Percentiles rank a stretch among this genome's conserved stretches.
Evolutionary conservation across 2,113 vertebrate genomes (phyloP).

Genomic region (Peucedramus taeniatus): DNA sequence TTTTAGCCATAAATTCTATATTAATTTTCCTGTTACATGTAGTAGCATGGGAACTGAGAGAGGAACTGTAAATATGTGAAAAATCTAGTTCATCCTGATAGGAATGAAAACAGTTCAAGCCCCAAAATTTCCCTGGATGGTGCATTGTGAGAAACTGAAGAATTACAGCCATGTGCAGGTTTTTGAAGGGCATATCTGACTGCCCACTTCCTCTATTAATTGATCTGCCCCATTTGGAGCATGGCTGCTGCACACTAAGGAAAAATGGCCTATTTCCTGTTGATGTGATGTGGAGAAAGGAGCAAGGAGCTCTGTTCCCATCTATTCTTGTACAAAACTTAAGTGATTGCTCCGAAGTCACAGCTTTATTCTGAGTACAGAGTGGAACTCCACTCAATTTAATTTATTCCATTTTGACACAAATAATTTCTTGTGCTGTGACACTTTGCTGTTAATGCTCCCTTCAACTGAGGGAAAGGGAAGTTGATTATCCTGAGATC

Average conservation of each 20-base stretch:
- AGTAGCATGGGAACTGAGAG: neutral
- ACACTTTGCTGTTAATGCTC: neutral
- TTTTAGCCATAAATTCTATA: neutral
- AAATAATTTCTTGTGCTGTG: neutral
- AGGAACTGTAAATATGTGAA: neutral
- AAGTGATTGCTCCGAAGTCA: neutral
- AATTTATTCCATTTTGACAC: neutral
- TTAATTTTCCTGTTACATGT: neutral
- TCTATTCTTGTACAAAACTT: neutral
- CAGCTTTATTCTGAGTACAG: neutral
- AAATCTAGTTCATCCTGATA: neutral
- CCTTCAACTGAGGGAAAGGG: neutral
- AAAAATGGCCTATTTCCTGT: neutral
- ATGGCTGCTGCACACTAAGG: neutral
- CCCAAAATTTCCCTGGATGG: neutral
- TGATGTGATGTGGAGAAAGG: neutral
- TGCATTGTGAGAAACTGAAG: neutral
- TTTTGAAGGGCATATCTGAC: constrained; percentile 53
- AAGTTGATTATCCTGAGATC: neutral
- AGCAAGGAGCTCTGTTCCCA: neutral
- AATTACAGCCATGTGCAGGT: neutral
- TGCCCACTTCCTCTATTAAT: constrained; percentile 17
- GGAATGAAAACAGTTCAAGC: neutral
- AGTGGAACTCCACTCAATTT: neutral
- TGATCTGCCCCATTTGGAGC: neutral